A percentile compares a stretch with the other conserved stretches of the same genome.
These are phyloP conservation scores for Amyelois transitella DNA, from an alignment of 1,140 invertebrate species.

Conservation along the genomic window DNA sequence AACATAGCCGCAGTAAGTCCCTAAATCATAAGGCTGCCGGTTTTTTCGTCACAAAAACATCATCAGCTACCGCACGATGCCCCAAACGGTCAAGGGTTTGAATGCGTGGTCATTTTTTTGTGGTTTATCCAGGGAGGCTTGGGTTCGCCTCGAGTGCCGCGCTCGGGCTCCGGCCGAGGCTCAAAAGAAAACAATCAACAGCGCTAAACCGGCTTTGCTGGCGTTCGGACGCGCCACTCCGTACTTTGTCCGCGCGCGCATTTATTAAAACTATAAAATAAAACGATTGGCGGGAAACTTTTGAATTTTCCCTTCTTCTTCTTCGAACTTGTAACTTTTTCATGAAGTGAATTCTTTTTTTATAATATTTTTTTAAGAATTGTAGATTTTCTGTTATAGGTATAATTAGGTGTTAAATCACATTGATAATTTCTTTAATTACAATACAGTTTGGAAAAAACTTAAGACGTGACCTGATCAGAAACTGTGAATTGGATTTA, in stretches of 20 bases:
- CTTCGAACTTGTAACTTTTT: neutral
- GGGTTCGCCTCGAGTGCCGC: conserved; percentile 16
- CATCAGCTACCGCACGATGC: neutral
- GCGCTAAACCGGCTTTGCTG: conserved; percentile 57
- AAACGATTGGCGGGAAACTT: conserved; percentile 30
- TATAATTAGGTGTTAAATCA: too few species aligned
- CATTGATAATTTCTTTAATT: too few species aligned
- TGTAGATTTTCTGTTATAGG: neutral
- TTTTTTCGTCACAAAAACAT: neutral
- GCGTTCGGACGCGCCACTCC: conserved; percentile 44
- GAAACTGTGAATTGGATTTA: neutral
- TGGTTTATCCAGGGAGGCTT: conserved; percentile 24
- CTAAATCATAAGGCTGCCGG: neutral
- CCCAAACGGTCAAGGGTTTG: neutral
- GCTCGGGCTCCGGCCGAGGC: conserved; percentile 23
- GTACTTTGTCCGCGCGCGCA: conserved; percentile 2
- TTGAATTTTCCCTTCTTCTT: neutral
- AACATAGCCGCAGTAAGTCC: neutral
- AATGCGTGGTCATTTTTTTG: conserved; percentile 14
- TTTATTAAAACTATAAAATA: conserved; percentile 15
- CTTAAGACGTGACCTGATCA: neutral
- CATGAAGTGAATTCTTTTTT: neutral
- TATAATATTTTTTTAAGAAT: neutral
- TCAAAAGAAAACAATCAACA: conserved; percentile 64
- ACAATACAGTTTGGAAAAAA: neutral